Conservation (phyloP, 2,888 invertebrate genomes). For the Pyrgus malvae region DNA sequence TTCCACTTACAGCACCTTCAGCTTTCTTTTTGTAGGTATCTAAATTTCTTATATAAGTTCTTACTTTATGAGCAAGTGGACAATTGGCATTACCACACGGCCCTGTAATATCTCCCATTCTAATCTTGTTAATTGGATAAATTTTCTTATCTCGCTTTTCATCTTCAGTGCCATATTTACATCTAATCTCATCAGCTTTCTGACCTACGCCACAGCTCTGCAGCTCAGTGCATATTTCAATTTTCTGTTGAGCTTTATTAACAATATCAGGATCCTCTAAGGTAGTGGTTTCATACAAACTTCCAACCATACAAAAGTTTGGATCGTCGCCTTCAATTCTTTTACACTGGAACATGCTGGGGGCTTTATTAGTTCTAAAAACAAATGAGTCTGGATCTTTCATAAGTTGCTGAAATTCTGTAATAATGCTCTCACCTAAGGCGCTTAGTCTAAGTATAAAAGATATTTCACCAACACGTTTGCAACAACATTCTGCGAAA, state of each 20-base stretch:
- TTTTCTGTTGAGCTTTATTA: constrained; percentile 50
- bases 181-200: constrained; percentile 40
- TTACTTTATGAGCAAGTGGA: constrained; percentile 68
- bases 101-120: constrained; percentile 73
- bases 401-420: constrained; percentile 70
- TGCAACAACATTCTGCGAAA: constrained; percentile 61
- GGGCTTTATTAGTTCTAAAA: constrained; percentile 69
- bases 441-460: constrained; percentile 75
- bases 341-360: constrained; percentile 69
- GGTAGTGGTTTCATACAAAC: constrained; percentile 68
- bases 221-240: constrained; percentile 68
- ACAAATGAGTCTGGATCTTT: constrained; percentile 64
- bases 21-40: constrained; percentile 60
- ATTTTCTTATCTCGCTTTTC: constrained; percentile 45
- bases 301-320: constrained; percentile 71
- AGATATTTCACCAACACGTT: constrained; percentile 63
- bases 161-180: constrained; percentile 39
- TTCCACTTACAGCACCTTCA: constrained; percentile 40
- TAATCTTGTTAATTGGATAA: constrained; percentile 63
- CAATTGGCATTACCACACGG: constrained; percentile 74
- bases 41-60: constrained; percentile 62
- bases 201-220: constrained; percentile 56
- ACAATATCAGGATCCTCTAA: constrained; percentile 65
- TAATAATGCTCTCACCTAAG: constrained; percentile 71
- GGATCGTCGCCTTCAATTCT: constrained; percentile 66